Conservation (phyloP, 2,797 vertebrate species). For the Chrosomus eos region DNA sequence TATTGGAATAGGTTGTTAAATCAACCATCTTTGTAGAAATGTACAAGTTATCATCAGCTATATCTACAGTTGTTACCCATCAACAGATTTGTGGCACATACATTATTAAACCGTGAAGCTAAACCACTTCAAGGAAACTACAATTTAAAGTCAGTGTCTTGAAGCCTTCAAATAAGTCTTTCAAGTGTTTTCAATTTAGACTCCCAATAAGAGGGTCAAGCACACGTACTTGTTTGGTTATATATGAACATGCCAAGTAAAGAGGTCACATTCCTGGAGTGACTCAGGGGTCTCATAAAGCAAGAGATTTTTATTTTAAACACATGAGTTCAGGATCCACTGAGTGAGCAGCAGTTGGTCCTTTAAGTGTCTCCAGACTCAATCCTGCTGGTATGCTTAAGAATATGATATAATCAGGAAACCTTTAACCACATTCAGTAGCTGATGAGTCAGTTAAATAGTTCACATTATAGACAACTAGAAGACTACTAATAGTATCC, state of each 20-base stretch:
- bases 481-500: background rate
- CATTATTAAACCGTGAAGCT: background rate
- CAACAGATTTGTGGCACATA: slow-evolving; percentile 71
- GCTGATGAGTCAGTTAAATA: background rate
- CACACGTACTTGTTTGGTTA: slow-evolving; percentile 66
- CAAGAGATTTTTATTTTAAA: slow-evolving; percentile 68
- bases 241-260: slow-evolving; percentile 61
- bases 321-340: slow-evolving; percentile 57
- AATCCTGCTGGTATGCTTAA: background rate
- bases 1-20: slow-evolving; percentile 21
- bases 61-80: slow-evolving; percentile 54
- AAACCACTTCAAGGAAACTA: slow-evolving; percentile 5
- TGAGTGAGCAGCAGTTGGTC: background rate
- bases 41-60: slow-evolving; percentile 54
- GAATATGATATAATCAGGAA: background rate
- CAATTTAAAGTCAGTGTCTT: background rate
- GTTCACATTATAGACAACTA: background rate
- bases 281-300: slow-evolving; percentile 62
- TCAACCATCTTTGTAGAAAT: slow-evolving; percentile 46
- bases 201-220: slow-evolving; percentile 56
- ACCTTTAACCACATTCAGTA: background rate
- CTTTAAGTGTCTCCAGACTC: slow-evolving; percentile 15
- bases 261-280: slow-evolving; percentile 77
- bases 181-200: slow-evolving; percentile 70
- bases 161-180: slow-evolving; percentile 50